Percentiles rank a stretch among this genome's conserved stretches.
Evolutionary conservation across 2,888 invertebrate genomes (phyloP).

Genomic region (Lasiommata megera): DNA sequence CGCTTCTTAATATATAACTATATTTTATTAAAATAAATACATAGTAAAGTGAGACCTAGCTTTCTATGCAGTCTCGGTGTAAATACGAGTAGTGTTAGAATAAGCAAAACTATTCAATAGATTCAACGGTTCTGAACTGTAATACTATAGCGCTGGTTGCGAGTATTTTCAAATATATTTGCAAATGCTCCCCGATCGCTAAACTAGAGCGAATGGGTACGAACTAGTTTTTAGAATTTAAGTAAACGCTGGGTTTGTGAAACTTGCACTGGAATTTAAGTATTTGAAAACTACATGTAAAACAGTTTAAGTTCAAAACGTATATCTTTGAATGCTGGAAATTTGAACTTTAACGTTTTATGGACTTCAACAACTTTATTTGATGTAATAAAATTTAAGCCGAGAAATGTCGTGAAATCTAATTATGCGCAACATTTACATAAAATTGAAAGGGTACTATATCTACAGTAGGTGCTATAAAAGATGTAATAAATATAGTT

Average conservation of each 20-base stretch:
- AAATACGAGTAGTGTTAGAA: conserved; percentile 4
- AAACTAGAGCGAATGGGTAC: conserved; percentile 9
- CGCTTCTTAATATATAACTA: too few species aligned
- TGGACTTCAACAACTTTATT: conserved; percentile 8
- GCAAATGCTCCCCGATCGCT: conserved; percentile 13
- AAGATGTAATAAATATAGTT: neutral
- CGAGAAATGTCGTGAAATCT: conserved; percentile 10
- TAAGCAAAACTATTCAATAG: conserved; percentile 13
- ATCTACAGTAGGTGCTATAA: neutral
- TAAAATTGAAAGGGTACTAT: conserved; percentile 1
- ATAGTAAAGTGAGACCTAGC: neutral
- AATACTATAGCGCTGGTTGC: neutral
- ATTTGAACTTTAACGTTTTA: conserved; percentile 9
- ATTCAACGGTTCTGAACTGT: conserved; percentile 3
- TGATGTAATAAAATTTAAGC: conserved; percentile 1
- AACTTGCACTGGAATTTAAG: conserved; percentile 8
- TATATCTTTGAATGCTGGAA: conserved; percentile 9
- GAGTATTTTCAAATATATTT: conserved; percentile 18
- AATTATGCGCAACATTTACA: conserved; percentile 6
- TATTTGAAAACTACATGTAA: conserved; percentile 15
- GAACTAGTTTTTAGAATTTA: conserved; percentile 15
- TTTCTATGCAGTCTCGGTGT: conserved; percentile 4
- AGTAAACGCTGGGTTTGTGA: conserved; percentile 9
- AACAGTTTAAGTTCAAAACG: conserved; percentile 10
- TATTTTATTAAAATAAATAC: neutral